These are phyloP conservation scores for Cephus rjabovi DNA, from an alignment of 2,888 invertebrate genomes.

Conservation along the genomic window DNA sequence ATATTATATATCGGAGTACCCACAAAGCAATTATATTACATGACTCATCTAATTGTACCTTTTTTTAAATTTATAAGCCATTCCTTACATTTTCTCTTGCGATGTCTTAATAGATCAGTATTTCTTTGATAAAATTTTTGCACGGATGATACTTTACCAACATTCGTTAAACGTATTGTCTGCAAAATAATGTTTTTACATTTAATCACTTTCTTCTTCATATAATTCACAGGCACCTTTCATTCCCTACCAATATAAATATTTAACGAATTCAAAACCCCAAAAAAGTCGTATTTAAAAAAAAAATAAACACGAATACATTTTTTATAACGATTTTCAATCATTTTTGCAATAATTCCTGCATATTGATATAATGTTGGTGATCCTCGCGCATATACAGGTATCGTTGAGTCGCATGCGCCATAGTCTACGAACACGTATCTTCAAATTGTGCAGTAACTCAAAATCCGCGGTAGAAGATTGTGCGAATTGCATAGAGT, in stretches of 20 bases:
- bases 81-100: not conserved
- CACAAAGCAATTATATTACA: not conserved
- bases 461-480: not conserved
- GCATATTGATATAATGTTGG: not conserved
- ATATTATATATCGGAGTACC: not conserved
- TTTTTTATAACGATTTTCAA: not conserved
- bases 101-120: not conserved
- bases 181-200: not conserved
- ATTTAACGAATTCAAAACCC: not conserved
- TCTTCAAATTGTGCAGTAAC: not conserved
- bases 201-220: not conserved
- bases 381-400: constrained; percentile 1
- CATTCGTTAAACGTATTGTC: not conserved
- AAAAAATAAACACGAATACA: not conserved
- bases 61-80: not conserved
- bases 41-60: not conserved
- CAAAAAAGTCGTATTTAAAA: not conserved
- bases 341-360: not conserved
- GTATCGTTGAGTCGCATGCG: not conserved
- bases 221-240: not conserved
- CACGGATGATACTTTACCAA: not conserved
- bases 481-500: not conserved
- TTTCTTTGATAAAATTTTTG: not conserved
- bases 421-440: not conserved
- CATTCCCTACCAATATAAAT: not conserved